Percentiles rank a stretch among this genome's conserved stretches.
Evolutionary conservation across 2,113 vertebrate species (phyloP).

Genomic region (Pyxicephalus adspersus): DNA sequence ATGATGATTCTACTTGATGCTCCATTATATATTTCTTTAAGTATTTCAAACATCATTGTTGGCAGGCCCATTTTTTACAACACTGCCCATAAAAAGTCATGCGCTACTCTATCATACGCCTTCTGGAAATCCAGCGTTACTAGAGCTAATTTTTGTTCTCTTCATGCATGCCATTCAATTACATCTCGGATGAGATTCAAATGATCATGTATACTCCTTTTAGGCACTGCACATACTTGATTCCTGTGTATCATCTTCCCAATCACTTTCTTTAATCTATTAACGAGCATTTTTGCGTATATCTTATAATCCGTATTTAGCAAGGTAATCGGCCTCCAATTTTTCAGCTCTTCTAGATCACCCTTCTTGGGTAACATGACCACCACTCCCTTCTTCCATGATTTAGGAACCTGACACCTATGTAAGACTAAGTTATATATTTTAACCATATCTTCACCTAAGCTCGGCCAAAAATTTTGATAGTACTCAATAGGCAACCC

Average conservation of each 20-base stretch:
- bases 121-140: too few species aligned
- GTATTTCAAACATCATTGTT: too few species aligned
- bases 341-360: not conserved
- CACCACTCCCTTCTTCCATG: not conserved
- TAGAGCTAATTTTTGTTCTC: too few species aligned
- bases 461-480: not conserved
- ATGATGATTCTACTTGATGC: not conserved
- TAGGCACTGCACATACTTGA: constrained; percentile 13
- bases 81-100: not conserved
- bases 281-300: not conserved
- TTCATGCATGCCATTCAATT: too few species aligned
- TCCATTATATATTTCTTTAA: not conserved
- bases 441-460: not conserved
- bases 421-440: too few species aligned
- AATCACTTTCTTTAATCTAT: not conserved
- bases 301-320: constrained; percentile 30
- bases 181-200: not conserved
- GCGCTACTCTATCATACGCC: not conserved
- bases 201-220: not conserved
- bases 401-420: too few species aligned
- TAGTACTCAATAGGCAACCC: not conserved
- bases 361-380: not conserved
- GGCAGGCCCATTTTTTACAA: not conserved
- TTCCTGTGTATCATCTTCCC: not conserved
- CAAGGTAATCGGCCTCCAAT: not conserved